Base-by-base conservation (phyloP, 2,113 vertebrate species). In the Prolemur simus region DNA sequence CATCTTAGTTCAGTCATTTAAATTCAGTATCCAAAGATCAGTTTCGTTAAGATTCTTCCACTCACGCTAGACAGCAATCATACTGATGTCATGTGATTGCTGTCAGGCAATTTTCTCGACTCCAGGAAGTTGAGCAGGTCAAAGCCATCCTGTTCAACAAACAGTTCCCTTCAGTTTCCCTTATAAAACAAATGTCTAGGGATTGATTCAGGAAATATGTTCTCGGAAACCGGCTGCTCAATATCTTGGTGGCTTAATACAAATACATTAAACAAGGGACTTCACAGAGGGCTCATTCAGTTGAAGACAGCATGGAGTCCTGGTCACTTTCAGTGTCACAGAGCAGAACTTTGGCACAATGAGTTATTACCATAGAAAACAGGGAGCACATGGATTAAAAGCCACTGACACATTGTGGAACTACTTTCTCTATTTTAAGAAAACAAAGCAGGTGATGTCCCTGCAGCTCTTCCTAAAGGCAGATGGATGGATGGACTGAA, bases 1-100 rank as follows among this genome's bases (percentile, higher is more conserved):
- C 39, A 94, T 56, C 76, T 95, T 83, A 49, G 63, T 88, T 95
- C 29, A 23, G 23, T 39, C 58, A 52, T 86, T 92, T 84, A 90
- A 80, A 84, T 76, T 32, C 14, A 52, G 32, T 37, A 63, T 49
- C 68, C 89, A 52, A 52, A 88, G 76, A 54, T 23, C 15, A 58
- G n/a, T 84, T 95, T 96, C 49, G 56, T 39, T 63, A 82, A 87
- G 54, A 63, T 9, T 56, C 15, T 12, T 6, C 25, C 23, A 60
- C 23, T 52, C 56, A 9, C 32, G 49, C 7, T 49, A 37, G 45
- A 58, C 23, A 68, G 85, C 82, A 60, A 11, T 23, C 66, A 3
- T 25, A 25, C 10, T 34, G 49, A 58, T 18, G 8, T 58, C 8
- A 13, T n/a, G 54, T 76, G 34, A 54, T 15, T 80, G 66, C 52